Evolutionary conservation across 2,888 invertebrate genomes (phyloP), one percentile per base, ranked within the genome.

Genomic region (Lobophora halterata): DNA sequence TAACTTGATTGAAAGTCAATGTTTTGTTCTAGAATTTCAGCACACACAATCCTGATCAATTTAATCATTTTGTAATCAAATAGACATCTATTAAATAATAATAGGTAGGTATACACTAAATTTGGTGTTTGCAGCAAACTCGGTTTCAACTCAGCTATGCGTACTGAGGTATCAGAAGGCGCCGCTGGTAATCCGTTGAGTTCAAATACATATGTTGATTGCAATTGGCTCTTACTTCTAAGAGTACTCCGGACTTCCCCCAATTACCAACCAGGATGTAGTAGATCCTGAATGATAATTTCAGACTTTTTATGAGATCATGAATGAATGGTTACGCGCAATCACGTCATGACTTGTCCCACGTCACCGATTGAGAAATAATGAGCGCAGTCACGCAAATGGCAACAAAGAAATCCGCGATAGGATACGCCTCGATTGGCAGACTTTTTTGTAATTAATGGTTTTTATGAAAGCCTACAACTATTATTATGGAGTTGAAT

Each of bases 341-440:
- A 49, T 64, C 61, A 64, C 82, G 82, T 83, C 82, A 82, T 70
- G 58, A 67, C 71, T 75, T 72, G 69, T 70, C 64, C 58, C 59
- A 75, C 83, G 81, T 83, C 79, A 85, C 65, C 49, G 66, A 73
- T 74, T 71, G 62, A 54, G 65, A 69, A 67, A 65, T 71, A 70
- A 71, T 72, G 57, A 46, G 27, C 42, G 54, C 39, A 71, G 70
- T 69, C 79, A 76, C 76, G 77, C 73, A 42, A 71, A 46, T 52
- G 43, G 35, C 49, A 37, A 49, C 41, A 47, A 55, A 54, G 52
- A 56, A 52, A 40, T 45, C 23, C 9, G 3, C 30, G 17, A 20
- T 42, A 37, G 28, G 32, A 42, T 33, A 30, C 33, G 32, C 36
- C 7, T 29, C 25, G 29, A 28, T 29, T 37, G 25, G 19, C 16